These are phyloP conservation scores for Turnix velox DNA, from an alignment of 2,113 vertebrate genomes.

Conservation along the genomic window DNA sequence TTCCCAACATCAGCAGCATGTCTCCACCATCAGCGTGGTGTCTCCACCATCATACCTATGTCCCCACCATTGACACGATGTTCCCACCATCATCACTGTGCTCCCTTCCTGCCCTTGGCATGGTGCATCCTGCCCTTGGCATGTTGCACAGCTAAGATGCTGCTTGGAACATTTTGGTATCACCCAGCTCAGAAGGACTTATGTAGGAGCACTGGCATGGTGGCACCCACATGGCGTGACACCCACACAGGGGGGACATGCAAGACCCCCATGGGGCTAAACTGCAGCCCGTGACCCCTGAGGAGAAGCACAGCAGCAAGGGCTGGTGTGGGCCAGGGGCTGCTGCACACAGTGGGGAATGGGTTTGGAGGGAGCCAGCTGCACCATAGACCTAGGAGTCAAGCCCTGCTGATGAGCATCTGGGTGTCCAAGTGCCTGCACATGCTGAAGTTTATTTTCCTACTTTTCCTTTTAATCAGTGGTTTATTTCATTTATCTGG, in stretches of 20 bases:
- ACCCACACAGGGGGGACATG: fast-evolving
- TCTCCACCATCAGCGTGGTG: too few species aligned
- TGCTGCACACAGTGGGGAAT: background rate
- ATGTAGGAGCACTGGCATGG: fast-evolving
- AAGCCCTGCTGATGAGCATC: slow-evolving; percentile 54
- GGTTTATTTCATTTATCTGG: slow-evolving; percentile 45
- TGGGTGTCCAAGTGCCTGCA: slow-evolving; percentile 51
- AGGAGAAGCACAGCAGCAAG: background rate
- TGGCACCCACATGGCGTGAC: fast-evolving
- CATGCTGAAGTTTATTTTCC: slow-evolving; percentile 56
- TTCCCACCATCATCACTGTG: background rate
- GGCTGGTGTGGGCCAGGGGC: background rate
- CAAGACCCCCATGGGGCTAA: background rate
- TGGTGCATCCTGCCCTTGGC: background rate
- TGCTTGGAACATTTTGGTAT: background rate
- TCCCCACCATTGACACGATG: background rate
- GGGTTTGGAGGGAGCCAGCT: slow-evolving; percentile 33
- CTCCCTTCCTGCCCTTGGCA: background rate
- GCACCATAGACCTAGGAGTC: slow-evolving; percentile 54
- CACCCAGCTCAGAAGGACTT: background rate
- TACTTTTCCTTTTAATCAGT: slow-evolving; percentile 56
- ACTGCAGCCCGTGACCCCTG: fast-evolving
- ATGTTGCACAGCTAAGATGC: background rate
- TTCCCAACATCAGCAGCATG: background rate
- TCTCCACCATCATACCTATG: too few species aligned